A percentile compares a stretch with the other conserved stretches of the same genome.
phyloP scores from a whole-genome alignment of 2,797 vertebrate genomes.

The Cephalopachus bancanus region DNA sequence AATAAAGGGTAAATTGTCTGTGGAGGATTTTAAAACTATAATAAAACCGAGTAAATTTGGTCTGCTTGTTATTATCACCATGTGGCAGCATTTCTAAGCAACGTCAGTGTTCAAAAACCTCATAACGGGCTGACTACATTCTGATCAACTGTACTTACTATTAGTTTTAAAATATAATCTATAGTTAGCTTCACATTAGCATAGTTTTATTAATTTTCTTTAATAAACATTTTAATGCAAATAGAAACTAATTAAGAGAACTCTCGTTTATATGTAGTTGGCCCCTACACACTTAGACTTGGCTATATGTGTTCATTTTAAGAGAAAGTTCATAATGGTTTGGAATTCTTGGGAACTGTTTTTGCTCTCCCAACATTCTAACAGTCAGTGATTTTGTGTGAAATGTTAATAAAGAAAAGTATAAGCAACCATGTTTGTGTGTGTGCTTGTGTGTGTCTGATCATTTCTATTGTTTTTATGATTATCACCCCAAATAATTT shows the following conservation, averaged over 20 bases:
- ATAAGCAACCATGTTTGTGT: not conserved
- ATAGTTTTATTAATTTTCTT: not conserved
- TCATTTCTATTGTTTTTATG: not conserved
- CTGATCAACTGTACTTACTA: not conserved
- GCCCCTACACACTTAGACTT: not conserved
- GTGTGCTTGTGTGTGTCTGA: not conserved
- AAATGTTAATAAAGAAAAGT: not conserved
- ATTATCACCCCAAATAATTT: not conserved
- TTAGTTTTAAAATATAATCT: not conserved
- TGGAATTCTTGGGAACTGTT: not conserved
- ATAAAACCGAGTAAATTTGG: not conserved
- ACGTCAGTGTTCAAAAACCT: not conserved
- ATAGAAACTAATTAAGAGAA: not conserved
- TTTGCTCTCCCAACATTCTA: not conserved
- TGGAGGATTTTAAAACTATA: slow-evolving; percentile 12
- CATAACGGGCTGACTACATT: not conserved
- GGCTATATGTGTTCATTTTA: not conserved
- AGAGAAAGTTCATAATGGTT: not conserved
- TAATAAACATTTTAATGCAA: not conserved
- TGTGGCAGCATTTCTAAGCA: not conserved
- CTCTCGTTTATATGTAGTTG: not conserved
- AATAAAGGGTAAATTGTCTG: not conserved
- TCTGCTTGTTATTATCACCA: not conserved
- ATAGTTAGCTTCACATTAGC: not conserved
- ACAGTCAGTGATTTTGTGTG: not conserved